Evolutionary conservation across 2,113 vertebrate genomes (phyloP).

Genomic region (Phylloscopus whistleri): DNA sequence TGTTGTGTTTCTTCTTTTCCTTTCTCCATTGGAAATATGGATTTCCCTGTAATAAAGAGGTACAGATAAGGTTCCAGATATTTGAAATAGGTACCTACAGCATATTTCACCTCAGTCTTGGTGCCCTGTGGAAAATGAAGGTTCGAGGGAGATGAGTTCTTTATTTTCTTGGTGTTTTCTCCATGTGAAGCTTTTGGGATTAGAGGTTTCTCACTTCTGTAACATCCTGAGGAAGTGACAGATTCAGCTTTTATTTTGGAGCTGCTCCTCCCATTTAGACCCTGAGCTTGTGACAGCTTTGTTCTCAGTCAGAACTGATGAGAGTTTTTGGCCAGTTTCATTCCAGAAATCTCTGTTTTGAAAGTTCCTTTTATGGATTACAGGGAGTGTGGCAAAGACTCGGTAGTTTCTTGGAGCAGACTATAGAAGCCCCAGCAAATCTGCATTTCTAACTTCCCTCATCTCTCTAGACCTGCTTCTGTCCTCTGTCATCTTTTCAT

Average conservation of each 20-base stretch:
- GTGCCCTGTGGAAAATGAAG: not conserved
- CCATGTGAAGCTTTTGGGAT: not conserved
- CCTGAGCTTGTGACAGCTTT: not conserved
- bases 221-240: not conserved
- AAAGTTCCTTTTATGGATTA: not conserved
- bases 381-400: not conserved
- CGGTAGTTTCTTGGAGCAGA: not conserved
- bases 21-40: not conserved
- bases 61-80: not conserved
- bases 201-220: not conserved
- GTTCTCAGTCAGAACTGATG: not conserved
- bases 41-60: not conserved
- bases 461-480: slow-evolving; percentile 25
- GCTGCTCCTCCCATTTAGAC: not conserved
- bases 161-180: not conserved
- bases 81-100: not conserved
- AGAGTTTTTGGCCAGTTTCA: not conserved
- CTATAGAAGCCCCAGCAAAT: not conserved
- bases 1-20: not conserved
- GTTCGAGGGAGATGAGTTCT: not conserved
- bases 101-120: not conserved
- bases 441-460: slow-evolving; percentile 1
- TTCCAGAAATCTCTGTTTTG: not conserved
- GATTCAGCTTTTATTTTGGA: not conserved
- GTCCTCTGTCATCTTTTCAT: slow-evolving; percentile 29